Evolutionary conservation across 2,888 invertebrate genomes (phyloP).

Genomic region (Protophormia terraenovae): DNA sequence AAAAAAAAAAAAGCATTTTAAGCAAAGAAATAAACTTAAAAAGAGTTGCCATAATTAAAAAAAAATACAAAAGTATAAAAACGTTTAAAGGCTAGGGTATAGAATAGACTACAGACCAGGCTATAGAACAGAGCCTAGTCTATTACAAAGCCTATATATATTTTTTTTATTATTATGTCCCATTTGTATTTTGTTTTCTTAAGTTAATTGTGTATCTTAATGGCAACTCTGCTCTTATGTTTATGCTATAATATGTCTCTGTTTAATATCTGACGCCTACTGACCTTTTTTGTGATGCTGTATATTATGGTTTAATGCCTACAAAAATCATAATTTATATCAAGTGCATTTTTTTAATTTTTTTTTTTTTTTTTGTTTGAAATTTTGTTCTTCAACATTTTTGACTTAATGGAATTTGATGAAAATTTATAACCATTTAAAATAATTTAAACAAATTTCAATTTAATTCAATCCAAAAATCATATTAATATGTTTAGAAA

Average conservation of each 20-base stretch:
- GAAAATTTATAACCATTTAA: constrained; percentile 34
- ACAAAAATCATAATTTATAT: constrained; percentile 48
- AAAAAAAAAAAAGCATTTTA: too few relatives aligned
- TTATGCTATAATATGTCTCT: neutral
- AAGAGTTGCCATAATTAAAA: constrained; percentile 16
- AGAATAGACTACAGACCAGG: too few relatives aligned
- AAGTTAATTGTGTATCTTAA: too few relatives aligned
- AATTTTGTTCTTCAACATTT: constrained; percentile 27
- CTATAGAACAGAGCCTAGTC: too few relatives aligned
- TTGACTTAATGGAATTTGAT: constrained; percentile 42
- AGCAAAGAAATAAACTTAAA: too few relatives aligned
- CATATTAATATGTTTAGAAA: too few relatives aligned
- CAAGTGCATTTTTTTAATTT: constrained; percentile 7
- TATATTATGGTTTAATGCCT: constrained; percentile 38
- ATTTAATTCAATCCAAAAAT: constrained; percentile 1
- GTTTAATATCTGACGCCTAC: constrained; percentile 43
- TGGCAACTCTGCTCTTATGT: neutral
- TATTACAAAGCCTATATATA: too few relatives aligned
- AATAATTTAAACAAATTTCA: constrained; percentile 21
- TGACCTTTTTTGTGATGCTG: constrained; percentile 40
- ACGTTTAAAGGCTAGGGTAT: too few relatives aligned
- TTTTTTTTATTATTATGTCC: too few relatives aligned
- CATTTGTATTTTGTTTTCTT: too few relatives aligned
- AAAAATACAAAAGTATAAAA: too few relatives aligned
- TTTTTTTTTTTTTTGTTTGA: too few relatives aligned